These are phyloP conservation scores for Hedya salicella DNA, from an alignment of 2,888 invertebrate species.

Conservation along the genomic window DNA sequence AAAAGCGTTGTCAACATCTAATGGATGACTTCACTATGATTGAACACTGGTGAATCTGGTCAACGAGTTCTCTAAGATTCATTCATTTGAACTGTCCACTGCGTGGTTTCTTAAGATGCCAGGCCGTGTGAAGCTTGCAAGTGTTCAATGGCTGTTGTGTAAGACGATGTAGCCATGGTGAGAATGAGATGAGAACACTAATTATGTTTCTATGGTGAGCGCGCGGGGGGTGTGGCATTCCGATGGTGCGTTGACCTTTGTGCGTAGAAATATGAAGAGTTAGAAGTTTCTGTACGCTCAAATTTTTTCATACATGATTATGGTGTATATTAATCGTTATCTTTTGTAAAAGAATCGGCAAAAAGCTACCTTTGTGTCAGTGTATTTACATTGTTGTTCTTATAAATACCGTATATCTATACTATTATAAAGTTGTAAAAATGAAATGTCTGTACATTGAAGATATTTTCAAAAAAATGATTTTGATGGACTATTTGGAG, in stretches of 20 bases:
- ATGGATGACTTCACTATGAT: constrained; percentile 38
- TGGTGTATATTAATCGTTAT: too few species aligned
- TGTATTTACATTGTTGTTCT: too few species aligned
- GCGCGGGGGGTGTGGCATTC: constrained; percentile 76
- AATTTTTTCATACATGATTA: neutral
- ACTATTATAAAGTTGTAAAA: too few species aligned
- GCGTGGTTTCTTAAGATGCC: constrained; percentile 16
- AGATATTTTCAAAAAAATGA: too few species aligned
- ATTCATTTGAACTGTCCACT: constrained; percentile 34
- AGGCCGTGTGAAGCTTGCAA: neutral
- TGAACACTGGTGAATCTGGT: constrained; percentile 29
- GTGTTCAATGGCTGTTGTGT: constrained; percentile 62
- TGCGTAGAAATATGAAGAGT: constrained; percentile 52
- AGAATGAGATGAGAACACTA: constrained; percentile 75
- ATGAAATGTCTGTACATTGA: too few species aligned
- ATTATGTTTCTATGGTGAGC: constrained; percentile 80
- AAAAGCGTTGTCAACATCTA: constrained; percentile 54
- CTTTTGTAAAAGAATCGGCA: too few species aligned
- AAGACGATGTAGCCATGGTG: constrained; percentile 60
- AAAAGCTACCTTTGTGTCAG: too few species aligned
- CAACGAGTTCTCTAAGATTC: constrained; percentile 6
- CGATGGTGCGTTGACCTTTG: constrained; percentile 66
- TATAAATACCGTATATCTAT: too few species aligned
- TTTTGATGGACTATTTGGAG: too few species aligned
- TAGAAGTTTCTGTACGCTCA: constrained; percentile 47